Conservation (phyloP, 1,140 invertebrate genomes). For the Macrocentrus cingulum region DNA sequence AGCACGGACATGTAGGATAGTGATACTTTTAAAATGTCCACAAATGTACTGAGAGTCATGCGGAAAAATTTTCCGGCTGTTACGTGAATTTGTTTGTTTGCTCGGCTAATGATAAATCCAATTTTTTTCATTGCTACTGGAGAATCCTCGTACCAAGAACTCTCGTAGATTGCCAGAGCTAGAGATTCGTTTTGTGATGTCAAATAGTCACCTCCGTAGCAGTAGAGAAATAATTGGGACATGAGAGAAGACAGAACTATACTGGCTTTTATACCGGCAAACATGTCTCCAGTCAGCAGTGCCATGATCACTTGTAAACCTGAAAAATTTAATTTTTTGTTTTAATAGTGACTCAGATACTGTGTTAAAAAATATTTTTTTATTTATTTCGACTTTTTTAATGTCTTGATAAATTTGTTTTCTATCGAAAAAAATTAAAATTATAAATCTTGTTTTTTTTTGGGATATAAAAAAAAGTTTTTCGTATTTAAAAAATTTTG, state of each 20-base stretch:
- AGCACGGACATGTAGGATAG: conserved; percentile 31
- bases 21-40: conserved; percentile 31
- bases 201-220: conserved; percentile 31
- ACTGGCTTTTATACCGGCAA: conserved; percentile 25
- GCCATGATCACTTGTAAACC: conserved; percentile 31
- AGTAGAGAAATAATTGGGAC: conserved; percentile 32
- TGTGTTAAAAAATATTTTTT: too few species aligned
- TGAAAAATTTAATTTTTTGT: too few species aligned
- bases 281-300: conserved; percentile 25
- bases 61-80: conserved; percentile 31
- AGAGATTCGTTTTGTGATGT: conserved; percentile 26
- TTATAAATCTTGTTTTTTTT: background rate
- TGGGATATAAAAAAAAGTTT: too few species aligned
- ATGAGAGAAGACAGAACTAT: conserved; percentile 26
- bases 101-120: conserved; percentile 28
- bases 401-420: too few species aligned
- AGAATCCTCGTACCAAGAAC: conserved; percentile 25
- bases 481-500: too few species aligned
- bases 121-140: conserved; percentile 21
- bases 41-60: conserved; percentile 30
- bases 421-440: too few species aligned
- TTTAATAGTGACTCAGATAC: too few species aligned
- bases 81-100: conserved; percentile 26
- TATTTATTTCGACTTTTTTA: too few species aligned
- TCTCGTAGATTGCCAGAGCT: conserved; percentile 24